Conservation (phyloP, 2,888 invertebrate species). For the Drosophila nigricruria region DNA sequence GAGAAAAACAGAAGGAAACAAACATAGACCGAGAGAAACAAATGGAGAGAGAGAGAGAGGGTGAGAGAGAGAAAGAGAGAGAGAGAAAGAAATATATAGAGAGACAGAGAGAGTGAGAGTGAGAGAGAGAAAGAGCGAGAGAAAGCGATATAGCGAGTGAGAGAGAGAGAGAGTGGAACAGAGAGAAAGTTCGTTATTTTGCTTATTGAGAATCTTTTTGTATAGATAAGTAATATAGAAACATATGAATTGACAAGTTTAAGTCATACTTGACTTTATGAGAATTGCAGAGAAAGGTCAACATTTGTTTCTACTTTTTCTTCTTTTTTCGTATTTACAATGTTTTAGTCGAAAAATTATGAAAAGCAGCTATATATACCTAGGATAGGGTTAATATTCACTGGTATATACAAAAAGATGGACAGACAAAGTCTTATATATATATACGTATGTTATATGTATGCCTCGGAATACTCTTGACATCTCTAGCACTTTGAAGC, state of each 20-base stretch:
- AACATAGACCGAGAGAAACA: neutral
- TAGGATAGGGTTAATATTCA: neutral
- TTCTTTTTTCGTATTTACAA: neutral
- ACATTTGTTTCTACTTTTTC: neutral
- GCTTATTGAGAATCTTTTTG: neutral
- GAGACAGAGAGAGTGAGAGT: neutral
- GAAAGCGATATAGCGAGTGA: rapidly evolving
- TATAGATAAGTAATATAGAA: neutral
- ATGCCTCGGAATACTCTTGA: too few relatives aligned
- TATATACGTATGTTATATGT: neutral
- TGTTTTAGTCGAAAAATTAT: neutral
- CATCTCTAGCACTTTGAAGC: neutral
- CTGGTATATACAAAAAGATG: neutral
- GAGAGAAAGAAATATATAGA: neutral
- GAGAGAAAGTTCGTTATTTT: too few relatives aligned
- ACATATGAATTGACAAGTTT: neutral
- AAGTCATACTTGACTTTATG: neutral
- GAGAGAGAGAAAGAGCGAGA: neutral
- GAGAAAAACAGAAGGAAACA: neutral
- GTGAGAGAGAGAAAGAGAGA: neutral
- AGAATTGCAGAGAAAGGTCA: neutral
- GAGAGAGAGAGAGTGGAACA: neutral
- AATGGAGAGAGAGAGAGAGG: neutral
- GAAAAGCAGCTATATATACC: neutral
- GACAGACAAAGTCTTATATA: neutral